These are phyloP conservation scores for Orius insidiosus DNA, from an alignment of 1,140 invertebrate genomes.

Conservation along the genomic window DNA sequence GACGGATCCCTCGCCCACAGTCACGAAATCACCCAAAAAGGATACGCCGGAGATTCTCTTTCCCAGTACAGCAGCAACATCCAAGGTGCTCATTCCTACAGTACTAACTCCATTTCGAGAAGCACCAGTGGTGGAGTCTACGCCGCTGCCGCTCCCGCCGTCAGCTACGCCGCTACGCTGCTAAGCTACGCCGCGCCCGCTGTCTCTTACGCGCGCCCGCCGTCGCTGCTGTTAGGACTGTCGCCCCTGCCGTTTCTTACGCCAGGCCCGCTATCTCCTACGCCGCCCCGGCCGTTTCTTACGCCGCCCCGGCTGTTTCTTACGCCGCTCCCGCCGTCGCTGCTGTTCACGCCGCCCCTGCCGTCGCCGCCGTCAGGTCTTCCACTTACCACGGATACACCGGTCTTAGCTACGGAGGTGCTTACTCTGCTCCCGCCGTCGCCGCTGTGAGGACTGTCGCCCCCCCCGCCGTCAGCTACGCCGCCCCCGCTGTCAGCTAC, in stretches of 20 bases:
- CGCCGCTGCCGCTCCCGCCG: slow-evolving; percentile 31
- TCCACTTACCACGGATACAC: background rate
- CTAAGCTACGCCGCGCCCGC: slow-evolving; percentile 28
- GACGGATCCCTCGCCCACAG: slow-evolving; percentile 29
- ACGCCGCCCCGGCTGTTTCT: slow-evolving; percentile 4
- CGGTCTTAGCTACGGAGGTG: background rate
- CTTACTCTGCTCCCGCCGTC: slow-evolving; percentile 2
- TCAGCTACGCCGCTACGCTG: no score
- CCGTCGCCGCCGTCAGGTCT: slow-evolving; percentile 2
- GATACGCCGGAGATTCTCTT: slow-evolving; percentile 31
- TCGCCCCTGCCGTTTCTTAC: no score
- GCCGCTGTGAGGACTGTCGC: slow-evolving; percentile 3
- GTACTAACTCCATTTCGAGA: slow-evolving; percentile 31
- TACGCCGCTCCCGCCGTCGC: slow-evolving; percentile 5
- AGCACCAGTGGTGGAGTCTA: slow-evolving; percentile 30
- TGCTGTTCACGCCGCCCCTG: slow-evolving; percentile 3
- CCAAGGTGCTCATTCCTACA: slow-evolving; percentile 32
- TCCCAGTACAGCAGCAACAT: slow-evolving; percentile 32
- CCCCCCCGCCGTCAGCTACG: background rate
- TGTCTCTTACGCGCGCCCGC: slow-evolving; percentile 11
- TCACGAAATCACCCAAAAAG: slow-evolving; percentile 36
- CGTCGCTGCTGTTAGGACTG: no score
- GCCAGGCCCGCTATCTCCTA: slow-evolving; percentile 5
- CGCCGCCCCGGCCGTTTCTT: background rate
- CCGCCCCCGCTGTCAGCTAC: background rate